Base-by-base conservation (phyloP, 2,113 vertebrate genomes). In the Boleophthalmus pectinirostris region DNA sequence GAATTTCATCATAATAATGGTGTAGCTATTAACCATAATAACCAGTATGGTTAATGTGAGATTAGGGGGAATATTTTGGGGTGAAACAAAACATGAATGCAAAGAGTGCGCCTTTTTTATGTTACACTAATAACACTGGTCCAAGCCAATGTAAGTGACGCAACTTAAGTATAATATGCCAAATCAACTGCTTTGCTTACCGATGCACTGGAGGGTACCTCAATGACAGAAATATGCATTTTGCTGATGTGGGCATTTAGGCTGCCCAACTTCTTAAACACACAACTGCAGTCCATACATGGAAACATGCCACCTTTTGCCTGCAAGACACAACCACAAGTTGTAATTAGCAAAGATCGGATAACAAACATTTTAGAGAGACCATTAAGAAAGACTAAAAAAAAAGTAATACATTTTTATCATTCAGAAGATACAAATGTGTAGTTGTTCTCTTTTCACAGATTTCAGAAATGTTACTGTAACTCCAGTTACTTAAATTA, bases 161-260 rank as follows among this genome's bases (percentile, higher is more conserved):
- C 9, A 54, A n/a, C 18, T 20, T 53, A n/a, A 53, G 1, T 13
- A 65, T 20, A 23, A 10, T 3, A n/a, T 21, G n/a, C 1, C 18
- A 13, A 63, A 35, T 63, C 38, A 33, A 64, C 24, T 68, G 69
- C 5, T 58, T 16, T 66, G 10, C 90, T 95, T 91, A 98, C 98
- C 85, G 81, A 85, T 58, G 94, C 80, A 75, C 92, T 90, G 0
- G 94, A 92, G 1, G 95, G 91, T 3, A 94, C 92, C 70, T 98
- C 94, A 15, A 94, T 93, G n/a, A 94, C 89, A 24, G 93, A 93
- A 64, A 98, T 95, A 82, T 99, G 98, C 98, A 99, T 99, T 92
- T 98, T 98, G 93, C 97, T 98, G 89, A 99, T 99, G 82, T 99
- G 98, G 43, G 98, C 97, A 70, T 99, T 98, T 43, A 99, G 92